Percentiles rank a stretch among this genome's conserved stretches.
Evolutionary conservation across 2,888 invertebrate species (phyloP).

Genomic region (Aquatica leii): DNA sequence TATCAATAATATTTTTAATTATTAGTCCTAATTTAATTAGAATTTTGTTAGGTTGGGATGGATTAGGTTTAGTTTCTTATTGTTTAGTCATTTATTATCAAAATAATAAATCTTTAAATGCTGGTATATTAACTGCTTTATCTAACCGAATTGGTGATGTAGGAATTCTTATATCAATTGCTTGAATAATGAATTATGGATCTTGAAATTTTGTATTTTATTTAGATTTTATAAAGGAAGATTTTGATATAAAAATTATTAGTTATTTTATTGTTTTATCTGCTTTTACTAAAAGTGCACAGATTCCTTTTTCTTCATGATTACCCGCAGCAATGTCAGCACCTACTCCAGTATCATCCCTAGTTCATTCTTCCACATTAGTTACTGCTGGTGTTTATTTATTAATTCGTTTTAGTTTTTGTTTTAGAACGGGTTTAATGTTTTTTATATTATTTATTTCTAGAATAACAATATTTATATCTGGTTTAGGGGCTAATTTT

Average conservation of each 20-base stretch:
- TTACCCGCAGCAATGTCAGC: conserved; percentile 79
- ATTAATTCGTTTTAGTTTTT: conserved; percentile 72
- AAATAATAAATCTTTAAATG: conserved; percentile 61
- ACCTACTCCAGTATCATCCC: conserved; percentile 73
- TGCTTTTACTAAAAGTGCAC: conserved; percentile 82
- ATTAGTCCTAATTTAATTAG: conserved; percentile 74
- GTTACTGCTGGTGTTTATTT: conserved; percentile 80
- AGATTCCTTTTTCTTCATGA: conserved; percentile 82
- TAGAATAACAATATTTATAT: conserved; percentile 68
- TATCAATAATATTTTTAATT: conserved; percentile 74
- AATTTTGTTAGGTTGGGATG: conserved; percentile 78
- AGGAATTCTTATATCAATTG: conserved; percentile 65
- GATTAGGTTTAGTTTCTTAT: conserved; percentile 68
- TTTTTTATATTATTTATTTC: conserved; percentile 64
- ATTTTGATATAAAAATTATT: conserved; percentile 58
- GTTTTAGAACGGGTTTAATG: conserved; percentile 61
- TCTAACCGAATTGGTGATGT: conserved; percentile 65
- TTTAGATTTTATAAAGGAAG: conserved; percentile 61
- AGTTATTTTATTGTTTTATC: conserved; percentile 64
- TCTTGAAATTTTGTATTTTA: conserved; percentile 54
- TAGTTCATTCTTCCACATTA: conserved; percentile 82
- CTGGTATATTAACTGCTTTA: conserved; percentile 63
- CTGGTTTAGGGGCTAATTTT: conserved; percentile 69
- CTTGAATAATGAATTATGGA: conserved; percentile 53
- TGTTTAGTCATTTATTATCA: conserved; percentile 77